Evolutionary conservation across 1,140 invertebrate genomes (phyloP).

Genomic region (Papilio glaucus): DNA sequence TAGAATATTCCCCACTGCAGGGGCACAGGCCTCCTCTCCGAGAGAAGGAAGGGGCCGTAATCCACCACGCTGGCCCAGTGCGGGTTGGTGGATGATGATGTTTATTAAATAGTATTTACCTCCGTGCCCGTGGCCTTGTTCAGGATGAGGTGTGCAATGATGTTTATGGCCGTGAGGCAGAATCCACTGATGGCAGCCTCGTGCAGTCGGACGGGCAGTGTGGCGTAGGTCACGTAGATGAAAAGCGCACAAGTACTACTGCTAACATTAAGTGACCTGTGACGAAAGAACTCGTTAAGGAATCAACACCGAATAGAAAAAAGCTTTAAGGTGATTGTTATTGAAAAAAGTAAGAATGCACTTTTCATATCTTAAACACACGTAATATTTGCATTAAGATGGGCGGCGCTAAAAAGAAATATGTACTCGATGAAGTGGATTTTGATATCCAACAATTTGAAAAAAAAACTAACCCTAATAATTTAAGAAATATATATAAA

Average conservation of each 20-base stretch:
- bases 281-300: neutral
- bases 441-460: no score
- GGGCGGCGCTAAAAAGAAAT: neutral
- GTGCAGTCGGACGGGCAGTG: slow-evolving; percentile 92
- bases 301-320: neutral
- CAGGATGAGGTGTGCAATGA: slow-evolving; percentile 71
- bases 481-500: no score
- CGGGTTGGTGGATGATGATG: no score
- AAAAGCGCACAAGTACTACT: slow-evolving; percentile 90
- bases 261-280: slow-evolving; percentile 80
- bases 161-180: slow-evolving; percentile 87
- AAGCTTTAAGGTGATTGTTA: no score
- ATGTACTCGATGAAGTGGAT: neutral
- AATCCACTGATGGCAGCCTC: slow-evolving; percentile 90
- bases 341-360: no score
- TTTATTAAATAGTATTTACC: slow-evolving; percentile 45
- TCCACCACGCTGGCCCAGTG: no score
- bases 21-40: no score
- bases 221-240: slow-evolving; percentile 94
- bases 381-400: no score
- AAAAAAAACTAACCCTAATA: no score
- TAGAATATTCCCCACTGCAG: no score
- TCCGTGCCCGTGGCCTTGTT: slow-evolving; percentile 47
- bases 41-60: no score
- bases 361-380: no score